Base-by-base conservation (phyloP, 2,888 invertebrate species). In the Platynereis dumerilii region DNA sequence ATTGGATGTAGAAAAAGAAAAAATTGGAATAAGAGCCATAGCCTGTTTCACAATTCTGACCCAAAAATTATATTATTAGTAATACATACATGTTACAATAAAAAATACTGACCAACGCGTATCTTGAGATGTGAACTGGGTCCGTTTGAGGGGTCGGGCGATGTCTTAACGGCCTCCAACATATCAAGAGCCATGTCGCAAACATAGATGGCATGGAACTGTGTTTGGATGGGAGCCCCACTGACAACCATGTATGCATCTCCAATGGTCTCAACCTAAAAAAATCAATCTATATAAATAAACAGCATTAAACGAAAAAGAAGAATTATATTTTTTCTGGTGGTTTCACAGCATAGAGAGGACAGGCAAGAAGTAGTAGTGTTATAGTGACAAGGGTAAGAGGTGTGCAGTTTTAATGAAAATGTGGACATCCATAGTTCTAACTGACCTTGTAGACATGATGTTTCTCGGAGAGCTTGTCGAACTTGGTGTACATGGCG, bases 201-300 rank as follows among this genome's bases (percentile, higher is more conserved):
- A 26, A 84, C 80, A 64, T 80, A 80, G 81, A 94, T 92, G 0
- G 96, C 95, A 81, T 98, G 97, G 79, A 93, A 92, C 60, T 88
- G 88, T 79, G 94, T 93, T 76, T 92, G 91, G 74, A 92, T 92
- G 0, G 96, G 96, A 0, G 96, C 96, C 0, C 97, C 97, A 0
- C 94, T 92, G 0, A 96, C 97, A 0, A 96, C 94, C 96, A 98
- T 96, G 83, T 97, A 98, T 0, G 97, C 97, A 81, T 98, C 97
- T 0, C 97, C 96, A 73, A 97, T 96, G 0, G 97, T 97, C 86
- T 97, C 97, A 45, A 95, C 94, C 94, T 94, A 82, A 29, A 77
- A 54, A 20, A 7, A 34, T 7, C 34, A 34, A 34, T 34, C 34
- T 34, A 34, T 34, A 34, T 12, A n/a, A n/a, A n/a, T n/a, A n/a